A percentile compares a stretch with the other conserved stretches of the same genome.
These are phyloP conservation scores for Papilio glaucus DNA, from an alignment of 1,140 invertebrate genomes.

Conservation along the genomic window DNA sequence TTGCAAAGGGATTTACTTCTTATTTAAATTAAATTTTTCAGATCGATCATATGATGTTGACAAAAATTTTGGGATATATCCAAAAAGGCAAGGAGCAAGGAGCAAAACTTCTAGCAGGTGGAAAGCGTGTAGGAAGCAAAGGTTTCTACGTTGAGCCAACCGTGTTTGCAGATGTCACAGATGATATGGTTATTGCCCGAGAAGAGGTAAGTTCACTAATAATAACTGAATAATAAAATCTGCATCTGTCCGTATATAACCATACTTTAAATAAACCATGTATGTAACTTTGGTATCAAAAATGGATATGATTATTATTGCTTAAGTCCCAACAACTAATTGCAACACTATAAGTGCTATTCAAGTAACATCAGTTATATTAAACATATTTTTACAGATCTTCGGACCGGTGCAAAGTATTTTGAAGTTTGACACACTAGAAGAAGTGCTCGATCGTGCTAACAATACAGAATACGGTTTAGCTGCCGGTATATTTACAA, in stretches of 20 bases:
- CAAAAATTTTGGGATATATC: conserved; percentile 88
- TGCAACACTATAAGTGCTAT: neutral
- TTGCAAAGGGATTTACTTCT: neutral
- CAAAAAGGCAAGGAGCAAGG: conserved; percentile 89
- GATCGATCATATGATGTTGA: conserved; percentile 87
- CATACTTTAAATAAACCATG: too few species aligned
- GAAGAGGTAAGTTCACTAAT: conserved; percentile 85
- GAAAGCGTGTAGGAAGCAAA: conserved; percentile 84
- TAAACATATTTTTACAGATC: conserved; percentile 70
- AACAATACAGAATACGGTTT: conserved; percentile 95
- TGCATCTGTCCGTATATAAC: neutral
- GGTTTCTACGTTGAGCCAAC: conserved; percentile 92
- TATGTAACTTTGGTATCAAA: neutral
- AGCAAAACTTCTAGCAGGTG: conserved; percentile 88
- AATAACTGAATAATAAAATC: neutral
- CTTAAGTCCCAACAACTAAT: neutral
- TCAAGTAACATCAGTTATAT: neutral
- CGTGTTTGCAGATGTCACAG: conserved; percentile 90
- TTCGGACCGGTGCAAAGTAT: conserved; percentile 97
- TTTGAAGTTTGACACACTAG: conserved; percentile 93
- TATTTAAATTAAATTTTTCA: conserved; percentile 51
- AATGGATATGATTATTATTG: neutral
- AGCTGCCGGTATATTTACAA: conserved; percentile 94
- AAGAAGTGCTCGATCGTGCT: conserved; percentile 94
- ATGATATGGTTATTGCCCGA: conserved; percentile 91